Evolutionary conservation across 37 sponge, comb jelly and placozoan species (phyloP).

Genomic region (Tethya wilhelma): DNA sequence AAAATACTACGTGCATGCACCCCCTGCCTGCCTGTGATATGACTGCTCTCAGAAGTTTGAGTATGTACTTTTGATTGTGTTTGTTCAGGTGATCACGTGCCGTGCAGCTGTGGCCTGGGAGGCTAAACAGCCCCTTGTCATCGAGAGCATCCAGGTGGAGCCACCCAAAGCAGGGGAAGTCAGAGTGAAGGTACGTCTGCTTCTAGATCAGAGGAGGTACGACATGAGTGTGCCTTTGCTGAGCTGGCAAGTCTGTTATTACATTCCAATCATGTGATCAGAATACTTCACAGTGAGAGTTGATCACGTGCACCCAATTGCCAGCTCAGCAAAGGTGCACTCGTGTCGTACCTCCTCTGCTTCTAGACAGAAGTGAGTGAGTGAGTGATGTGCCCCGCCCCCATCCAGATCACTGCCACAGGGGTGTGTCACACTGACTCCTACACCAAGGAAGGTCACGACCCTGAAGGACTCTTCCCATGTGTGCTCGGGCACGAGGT

Average conservation of each 20-base stretch:
- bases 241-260: too few species aligned
- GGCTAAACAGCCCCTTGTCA: slow-evolving; percentile 71
- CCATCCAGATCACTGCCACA: slow-evolving; percentile 73
- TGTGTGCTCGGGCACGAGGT: slow-evolving; percentile 93
- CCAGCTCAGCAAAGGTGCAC: too few species aligned
- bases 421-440: slow-evolving; percentile 98
- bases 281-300: too few species aligned
- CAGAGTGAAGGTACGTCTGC: slow-evolving; percentile 73
- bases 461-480: slow-evolving; percentile 90
- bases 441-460: slow-evolving; percentile 82
- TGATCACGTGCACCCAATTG: too few species aligned
- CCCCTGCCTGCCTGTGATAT: too few species aligned
- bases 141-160: slow-evolving; percentile 87
- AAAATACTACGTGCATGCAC: too few species aligned
- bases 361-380: neutral
- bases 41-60: too few species aligned
- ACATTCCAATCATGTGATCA: too few species aligned
- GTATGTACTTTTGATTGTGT: too few species aligned
- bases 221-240: too few species aligned
- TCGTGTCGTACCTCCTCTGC: too few species aligned
- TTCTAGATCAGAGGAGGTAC: too few species aligned
- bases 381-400: neutral
- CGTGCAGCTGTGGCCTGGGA: slow-evolving; percentile 97
- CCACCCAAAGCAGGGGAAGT: slow-evolving; percentile 96
- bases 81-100: slow-evolving; percentile 76